phyloP scores from a whole-genome alignment of 1,140 invertebrate genomes.

The Ceratina australensis region DNA sequence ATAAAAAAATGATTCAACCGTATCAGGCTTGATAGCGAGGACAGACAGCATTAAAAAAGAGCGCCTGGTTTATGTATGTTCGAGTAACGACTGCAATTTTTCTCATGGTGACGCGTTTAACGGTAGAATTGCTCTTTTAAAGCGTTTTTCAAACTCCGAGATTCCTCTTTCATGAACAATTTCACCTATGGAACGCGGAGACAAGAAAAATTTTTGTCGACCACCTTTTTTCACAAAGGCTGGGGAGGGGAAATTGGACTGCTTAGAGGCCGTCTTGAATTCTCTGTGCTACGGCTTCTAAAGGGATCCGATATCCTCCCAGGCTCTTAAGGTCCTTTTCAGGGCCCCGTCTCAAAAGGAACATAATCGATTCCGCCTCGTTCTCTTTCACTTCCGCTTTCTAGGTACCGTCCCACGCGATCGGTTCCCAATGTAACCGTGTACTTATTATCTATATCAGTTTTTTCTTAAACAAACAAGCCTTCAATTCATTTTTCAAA shows the following conservation, averaged over 20 bases:
- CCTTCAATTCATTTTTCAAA: too few relatives aligned
- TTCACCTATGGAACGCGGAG: not conserved
- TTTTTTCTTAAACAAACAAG: too few relatives aligned
- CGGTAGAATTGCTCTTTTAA: too few relatives aligned
- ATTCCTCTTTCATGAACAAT: slow-evolving; percentile 1
- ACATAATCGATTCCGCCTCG: slow-evolving; percentile 29
- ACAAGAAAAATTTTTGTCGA: slow-evolving; percentile 3
- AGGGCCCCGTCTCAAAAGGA: slow-evolving; percentile 10
- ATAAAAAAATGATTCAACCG: too few relatives aligned
- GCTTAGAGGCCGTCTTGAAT: slow-evolving; percentile 19
- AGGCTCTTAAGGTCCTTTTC: slow-evolving; percentile 26
- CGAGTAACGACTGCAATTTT: too few relatives aligned
- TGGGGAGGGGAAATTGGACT: slow-evolving; percentile 25
- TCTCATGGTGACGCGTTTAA: too few relatives aligned
- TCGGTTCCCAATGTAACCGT: not conserved
- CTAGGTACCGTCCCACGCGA: not conserved
- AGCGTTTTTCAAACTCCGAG: not conserved
- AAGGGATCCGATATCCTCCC: slow-evolving; percentile 30
- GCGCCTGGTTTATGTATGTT: too few relatives aligned
- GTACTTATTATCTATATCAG: not conserved
- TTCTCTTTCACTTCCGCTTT: not conserved
- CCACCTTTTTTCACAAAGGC: slow-evolving; percentile 20
- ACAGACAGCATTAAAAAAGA: too few relatives aligned
- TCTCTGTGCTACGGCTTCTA: slow-evolving; percentile 9
- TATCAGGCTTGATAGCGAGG: too few relatives aligned